phyloP scores from a whole-genome alignment of 2,797 vertebrate species.

The Spheniscus humboldti region DNA sequence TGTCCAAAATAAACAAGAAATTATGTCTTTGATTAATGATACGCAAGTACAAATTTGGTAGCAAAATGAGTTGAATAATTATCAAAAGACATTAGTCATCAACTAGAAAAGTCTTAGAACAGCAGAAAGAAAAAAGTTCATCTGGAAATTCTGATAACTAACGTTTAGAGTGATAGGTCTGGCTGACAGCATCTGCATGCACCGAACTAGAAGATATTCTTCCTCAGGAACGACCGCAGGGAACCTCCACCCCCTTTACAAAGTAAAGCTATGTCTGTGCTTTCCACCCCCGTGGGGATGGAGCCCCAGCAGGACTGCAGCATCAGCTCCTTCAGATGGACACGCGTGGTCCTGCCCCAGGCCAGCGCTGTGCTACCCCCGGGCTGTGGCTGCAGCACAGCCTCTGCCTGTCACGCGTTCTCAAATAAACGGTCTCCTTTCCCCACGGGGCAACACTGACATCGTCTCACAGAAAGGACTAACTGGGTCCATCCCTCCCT shows the following conservation, averaged over 20 bases:
- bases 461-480: not conserved
- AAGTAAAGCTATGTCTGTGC: not conserved
- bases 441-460: not conserved
- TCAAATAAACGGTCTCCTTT: not conserved
- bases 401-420: not conserved
- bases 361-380: fast-evolving
- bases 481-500: not conserved
- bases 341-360: not conserved
- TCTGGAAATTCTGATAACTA: not conserved
- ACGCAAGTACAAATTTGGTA: not conserved
- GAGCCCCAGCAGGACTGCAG: not conserved
- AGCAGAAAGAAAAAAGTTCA: not conserved
- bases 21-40: not conserved
- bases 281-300: fast-evolving
- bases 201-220: not conserved
- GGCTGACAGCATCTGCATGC: not conserved
- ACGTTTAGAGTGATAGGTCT: not conserved
- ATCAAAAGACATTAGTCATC: not conserved
- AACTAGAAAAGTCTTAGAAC: not conserved
- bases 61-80: not conserved
- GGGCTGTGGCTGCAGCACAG: not conserved
- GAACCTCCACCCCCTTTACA: fast-evolving
- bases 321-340: not conserved
- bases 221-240: not conserved
- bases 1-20: constrained; percentile 13